Conservation (phyloP, 2,888 invertebrate species). For the Heliconius erato region DNA sequence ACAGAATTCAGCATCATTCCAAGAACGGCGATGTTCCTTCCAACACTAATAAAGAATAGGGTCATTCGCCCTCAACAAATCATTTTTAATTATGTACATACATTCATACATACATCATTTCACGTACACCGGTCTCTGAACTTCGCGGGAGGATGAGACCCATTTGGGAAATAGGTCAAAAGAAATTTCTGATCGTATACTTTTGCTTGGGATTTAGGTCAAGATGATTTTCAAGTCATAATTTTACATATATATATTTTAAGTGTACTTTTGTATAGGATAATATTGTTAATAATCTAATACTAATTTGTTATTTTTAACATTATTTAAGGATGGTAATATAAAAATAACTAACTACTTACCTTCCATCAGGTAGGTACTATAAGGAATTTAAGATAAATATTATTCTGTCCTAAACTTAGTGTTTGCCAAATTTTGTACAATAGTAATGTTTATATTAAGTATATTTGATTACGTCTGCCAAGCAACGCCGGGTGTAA, state of each 20-base stretch:
- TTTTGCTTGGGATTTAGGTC: constrained; percentile 75
- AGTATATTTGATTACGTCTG: background rate
- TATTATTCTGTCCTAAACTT: background rate
- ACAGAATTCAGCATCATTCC: background rate
- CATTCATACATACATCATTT: no score
- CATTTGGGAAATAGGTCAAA: constrained; percentile 77
- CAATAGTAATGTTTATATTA: background rate
- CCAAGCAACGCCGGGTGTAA: background rate
- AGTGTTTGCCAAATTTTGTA: no score
- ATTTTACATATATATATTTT: constrained; percentile 5
- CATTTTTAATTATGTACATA: constrained; percentile 84
- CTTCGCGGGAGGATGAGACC: constrained; percentile 64
- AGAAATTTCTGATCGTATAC: constrained; percentile 61
- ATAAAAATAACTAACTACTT: background rate
- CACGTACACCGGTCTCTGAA: constrained; percentile 63
- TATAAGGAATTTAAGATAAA: background rate
- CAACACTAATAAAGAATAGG: constrained; percentile 75
- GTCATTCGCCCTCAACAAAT: constrained; percentile 83
- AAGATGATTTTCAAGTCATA: constrained; percentile 62
- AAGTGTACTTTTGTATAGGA: background rate
- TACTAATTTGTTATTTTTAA: background rate
- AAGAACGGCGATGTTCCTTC: constrained; percentile 31
- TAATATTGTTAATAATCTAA: background rate
- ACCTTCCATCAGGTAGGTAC: no score
- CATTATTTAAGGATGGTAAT: background rate